These are phyloP conservation scores for Drosophila vallismaia DNA, from an alignment of 2,888 invertebrate genomes.

Conservation along the genomic window DNA sequence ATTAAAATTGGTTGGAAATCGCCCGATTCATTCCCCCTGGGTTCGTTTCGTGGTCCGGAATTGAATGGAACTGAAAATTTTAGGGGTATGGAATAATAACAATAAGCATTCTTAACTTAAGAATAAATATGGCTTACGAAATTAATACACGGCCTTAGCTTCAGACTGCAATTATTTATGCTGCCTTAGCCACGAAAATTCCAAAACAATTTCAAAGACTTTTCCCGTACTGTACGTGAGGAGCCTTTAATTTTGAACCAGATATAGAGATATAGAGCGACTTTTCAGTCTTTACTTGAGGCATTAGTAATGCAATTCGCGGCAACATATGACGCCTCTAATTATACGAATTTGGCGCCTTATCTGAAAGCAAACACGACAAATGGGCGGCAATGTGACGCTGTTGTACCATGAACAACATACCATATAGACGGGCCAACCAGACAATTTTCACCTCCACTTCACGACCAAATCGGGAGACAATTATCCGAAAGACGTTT, in stretches of 20 bases:
- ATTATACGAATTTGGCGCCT: slow-evolving; percentile 76
- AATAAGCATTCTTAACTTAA: background rate
- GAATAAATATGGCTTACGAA: background rate
- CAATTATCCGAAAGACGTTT: slow-evolving; percentile 66
- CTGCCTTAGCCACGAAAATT: background rate
- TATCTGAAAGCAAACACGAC: slow-evolving; percentile 70
- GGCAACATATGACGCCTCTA: slow-evolving; percentile 70
- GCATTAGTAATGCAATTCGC: slow-evolving; percentile 62
- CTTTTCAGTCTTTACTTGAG: slow-evolving; percentile 11
- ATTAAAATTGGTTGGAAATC: slow-evolving; percentile 57
- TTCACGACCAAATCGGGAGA: slow-evolving; percentile 59
- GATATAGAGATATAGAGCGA: slow-evolving; percentile 20
- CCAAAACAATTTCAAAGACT: background rate
- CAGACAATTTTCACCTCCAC: slow-evolving; percentile 65
- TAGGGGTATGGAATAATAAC: slow-evolving; percentile 1
- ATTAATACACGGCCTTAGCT: background rate
- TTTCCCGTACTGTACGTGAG: background rate
- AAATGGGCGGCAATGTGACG: slow-evolving; percentile 65
- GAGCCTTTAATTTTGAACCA: background rate
- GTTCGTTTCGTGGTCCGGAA: slow-evolving; percentile 16
- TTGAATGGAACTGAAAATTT: slow-evolving; percentile 14
- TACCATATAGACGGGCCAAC: slow-evolving; percentile 32
- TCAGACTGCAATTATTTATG: background rate
- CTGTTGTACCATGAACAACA: slow-evolving; percentile 46
- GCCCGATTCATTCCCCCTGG: slow-evolving; percentile 11